Base-by-base conservation (phyloP, 2,113 vertebrate genomes). In the Catharus fuscescens region DNA sequence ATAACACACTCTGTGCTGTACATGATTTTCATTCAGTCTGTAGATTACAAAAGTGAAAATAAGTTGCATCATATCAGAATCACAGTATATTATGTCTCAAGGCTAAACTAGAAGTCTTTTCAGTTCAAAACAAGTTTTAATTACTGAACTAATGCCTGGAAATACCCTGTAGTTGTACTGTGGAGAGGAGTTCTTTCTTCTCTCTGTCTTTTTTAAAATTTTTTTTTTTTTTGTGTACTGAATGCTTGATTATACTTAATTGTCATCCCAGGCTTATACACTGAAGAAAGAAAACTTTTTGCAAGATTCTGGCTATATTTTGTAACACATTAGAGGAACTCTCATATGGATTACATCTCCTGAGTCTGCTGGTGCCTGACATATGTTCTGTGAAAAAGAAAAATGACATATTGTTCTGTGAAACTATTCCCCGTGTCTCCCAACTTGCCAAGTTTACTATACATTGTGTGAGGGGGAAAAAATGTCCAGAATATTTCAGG, bases 341-440 rank as follows among this genome's bases (percentile, higher is more conserved):
- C 71, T 94, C 90, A 92, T 93, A 93, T 90, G 79, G 92, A 91
- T 90, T 93, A 90, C 50, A 96, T 96, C 79, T 93, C 40, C 23
- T 29, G n/a, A 90, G 47, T 71, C 76, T 90, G 64, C 45, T 80
- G 83, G 87, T 74, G 87, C 85, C 54, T 93, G 90, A 90, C 71
- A 92, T 72, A 88, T 56, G 74, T 92, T 94, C 92, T 88, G 52
- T 78, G 82, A 88, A 82, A 86, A 80, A 93, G 67, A 83, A 93
- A 93, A 92, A 90, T 70, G 71, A 73, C 8, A 69, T 69, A 89
- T 70, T 90, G 79, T 96, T 94, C 77, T 86, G 40, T 71, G 83
- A 90, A 95, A 93, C 56, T 95, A 59, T 86, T 94, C 80, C 62
- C 92, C 9, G 6, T 76, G 67, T 80, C 64, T 90, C 84, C 67